A percentile compares a stretch with the other conserved stretches of the same genome.
phyloP scores from a whole-genome alignment of 23 tunicate species.

The Ascidia mentula region DNA sequence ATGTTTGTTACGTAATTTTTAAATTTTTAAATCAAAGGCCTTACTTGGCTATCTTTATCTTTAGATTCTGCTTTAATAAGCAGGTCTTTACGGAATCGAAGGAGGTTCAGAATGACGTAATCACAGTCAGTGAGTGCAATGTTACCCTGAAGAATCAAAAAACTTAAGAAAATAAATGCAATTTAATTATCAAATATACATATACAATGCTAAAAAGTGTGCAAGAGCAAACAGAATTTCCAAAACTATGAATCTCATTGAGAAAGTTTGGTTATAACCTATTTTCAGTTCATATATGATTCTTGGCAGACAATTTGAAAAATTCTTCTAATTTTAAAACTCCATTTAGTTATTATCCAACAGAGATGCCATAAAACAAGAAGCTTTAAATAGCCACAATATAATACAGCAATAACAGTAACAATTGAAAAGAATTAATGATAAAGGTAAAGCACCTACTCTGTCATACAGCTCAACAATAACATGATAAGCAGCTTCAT shows the following conservation, averaged over 20 bases:
- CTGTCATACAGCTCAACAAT: slow-evolving; percentile 88
- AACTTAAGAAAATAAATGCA: too few species aligned
- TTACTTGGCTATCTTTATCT: background rate
- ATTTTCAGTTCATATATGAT: too few species aligned
- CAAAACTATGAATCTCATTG: too few species aligned
- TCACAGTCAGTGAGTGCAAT: slow-evolving; percentile 72
- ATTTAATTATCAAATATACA: too few species aligned
- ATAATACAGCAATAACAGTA: background rate
- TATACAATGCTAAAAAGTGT: too few species aligned
- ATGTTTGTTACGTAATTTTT: too few species aligned
- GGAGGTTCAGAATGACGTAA: slow-evolving; percentile 64
- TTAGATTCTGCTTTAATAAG: slow-evolving; percentile 2
- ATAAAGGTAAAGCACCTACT: background rate
- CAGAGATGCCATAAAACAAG: too few species aligned
- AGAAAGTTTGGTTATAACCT: too few species aligned
- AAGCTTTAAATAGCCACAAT: background rate
- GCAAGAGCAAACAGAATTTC: too few species aligned
- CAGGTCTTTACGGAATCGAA: slow-evolving; percentile 63
- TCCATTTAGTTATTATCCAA: background rate
- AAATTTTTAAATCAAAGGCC: background rate
- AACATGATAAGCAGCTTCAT: slow-evolving; percentile 86
- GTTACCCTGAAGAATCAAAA: slow-evolving; percentile 58
- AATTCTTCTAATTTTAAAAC: background rate
- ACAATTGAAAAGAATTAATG: background rate
- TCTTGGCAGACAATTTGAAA: background rate